Percentiles rank a stretch among this genome's conserved stretches.
phyloP scores from a whole-genome alignment of 2,888 invertebrate genomes.

The Caenorhabditis sp. region DNA sequence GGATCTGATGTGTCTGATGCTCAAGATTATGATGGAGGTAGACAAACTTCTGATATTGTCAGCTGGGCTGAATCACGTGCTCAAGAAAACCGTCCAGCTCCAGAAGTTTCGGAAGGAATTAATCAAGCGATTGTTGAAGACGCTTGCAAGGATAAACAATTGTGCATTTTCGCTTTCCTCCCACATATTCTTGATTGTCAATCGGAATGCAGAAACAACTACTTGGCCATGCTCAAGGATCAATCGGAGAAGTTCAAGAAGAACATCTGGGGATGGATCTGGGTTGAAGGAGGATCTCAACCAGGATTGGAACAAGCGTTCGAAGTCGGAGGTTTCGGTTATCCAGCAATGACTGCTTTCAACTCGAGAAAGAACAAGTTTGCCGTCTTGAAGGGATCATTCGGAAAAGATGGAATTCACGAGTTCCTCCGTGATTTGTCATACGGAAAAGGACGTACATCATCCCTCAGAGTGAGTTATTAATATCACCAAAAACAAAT shows the following conservation, averaged over 20 bases:
- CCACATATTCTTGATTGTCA: conserved; percentile 96
- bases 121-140: conserved; percentile 76
- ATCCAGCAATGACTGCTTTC: conserved; percentile 96
- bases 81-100: conserved; percentile 87
- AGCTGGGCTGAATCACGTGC: conserved; percentile 78
- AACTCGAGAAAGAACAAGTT: conserved; percentile 96
- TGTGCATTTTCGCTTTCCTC: conserved; percentile 86
- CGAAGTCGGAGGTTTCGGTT: conserved; percentile 97
- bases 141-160: conserved; percentile 84
- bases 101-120: conserved; percentile 82
- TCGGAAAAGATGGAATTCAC: conserved; percentile 84
- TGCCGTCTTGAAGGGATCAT: conserved; percentile 89
- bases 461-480: conserved; percentile 77
- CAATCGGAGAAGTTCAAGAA: conserved; percentile 90
- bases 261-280: conserved; percentile 95
- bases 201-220: conserved; percentile 87
- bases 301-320: conserved; percentile 84
- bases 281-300: conserved; percentile 91
- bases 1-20: conserved; percentile 75
- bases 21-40: conserved; percentile 89
- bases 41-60: conserved; percentile 87
- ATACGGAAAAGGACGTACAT: conserved; percentile 89
- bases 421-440: conserved; percentile 93
- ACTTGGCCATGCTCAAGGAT: conserved; percentile 79
- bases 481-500: background rate